Percentiles rank a stretch among this genome's conserved stretches.
These are phyloP conservation scores for Drosophila ironensis DNA, from an alignment of 1,140 invertebrate species.

Conservation along the genomic window DNA sequence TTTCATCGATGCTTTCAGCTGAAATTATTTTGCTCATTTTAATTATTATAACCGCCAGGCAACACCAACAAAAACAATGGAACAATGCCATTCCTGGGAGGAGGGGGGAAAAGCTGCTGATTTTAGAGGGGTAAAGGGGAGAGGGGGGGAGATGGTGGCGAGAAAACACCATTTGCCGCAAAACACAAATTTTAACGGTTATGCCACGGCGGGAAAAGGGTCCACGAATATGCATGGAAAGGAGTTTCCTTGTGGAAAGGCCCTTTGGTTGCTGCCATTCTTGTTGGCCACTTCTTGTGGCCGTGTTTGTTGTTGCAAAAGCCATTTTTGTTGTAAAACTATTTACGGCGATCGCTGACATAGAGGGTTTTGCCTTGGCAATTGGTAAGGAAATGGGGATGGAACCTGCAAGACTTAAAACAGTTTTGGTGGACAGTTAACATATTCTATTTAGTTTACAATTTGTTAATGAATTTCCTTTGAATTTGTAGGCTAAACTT, in stretches of 20 bases:
- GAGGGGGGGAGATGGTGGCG: neutral
- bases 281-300: no score
- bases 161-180: conserved; percentile 31
- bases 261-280: neutral
- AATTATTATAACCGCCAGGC: conserved; percentile 74
- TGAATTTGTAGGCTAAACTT: no score
- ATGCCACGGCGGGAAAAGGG: conserved; percentile 36
- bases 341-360: no score
- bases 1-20: conserved; percentile 77
- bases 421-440: no score
- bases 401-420: no score
- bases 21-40: conserved; percentile 79
- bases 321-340: no score
- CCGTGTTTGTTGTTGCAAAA: no score
- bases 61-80: conserved; percentile 21
- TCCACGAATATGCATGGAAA: neutral
- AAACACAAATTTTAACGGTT: conserved; percentile 74
- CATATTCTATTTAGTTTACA: no score
- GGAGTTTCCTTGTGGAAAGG: neutral
- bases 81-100: conserved; percentile 29
- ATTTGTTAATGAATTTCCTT: no score
- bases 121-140: neutral
- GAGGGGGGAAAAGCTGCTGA: neutral
- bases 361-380: no score
- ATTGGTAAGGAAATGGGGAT: no score